Evolutionary conservation across 53 echinoderm and acorn worm genomes (phyloP).

Genomic region (Zoroaster sp.): DNA sequence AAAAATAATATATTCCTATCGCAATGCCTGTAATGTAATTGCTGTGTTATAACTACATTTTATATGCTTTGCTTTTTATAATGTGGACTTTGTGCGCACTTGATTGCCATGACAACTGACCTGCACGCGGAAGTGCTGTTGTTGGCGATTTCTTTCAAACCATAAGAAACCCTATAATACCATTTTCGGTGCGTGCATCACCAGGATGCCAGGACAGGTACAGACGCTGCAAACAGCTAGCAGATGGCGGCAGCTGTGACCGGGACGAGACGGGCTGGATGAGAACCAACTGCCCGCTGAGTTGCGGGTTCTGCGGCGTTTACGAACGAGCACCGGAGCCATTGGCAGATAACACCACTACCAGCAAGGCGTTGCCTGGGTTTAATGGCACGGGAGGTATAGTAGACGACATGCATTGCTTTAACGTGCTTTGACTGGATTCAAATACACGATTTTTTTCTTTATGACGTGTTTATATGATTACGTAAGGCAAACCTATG

Average conservation of each 20-base stretch:
- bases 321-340: background rate
- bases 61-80: too few species aligned
- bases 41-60: too few species aligned
- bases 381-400: slow-evolving; percentile 19
- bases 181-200: background rate
- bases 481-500: too few species aligned
- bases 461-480: too few species aligned
- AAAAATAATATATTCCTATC: too few species aligned
- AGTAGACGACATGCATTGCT: background rate
- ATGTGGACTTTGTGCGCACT: too few species aligned
- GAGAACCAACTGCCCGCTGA: slow-evolving; percentile 76
- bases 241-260: slow-evolving; percentile 57
- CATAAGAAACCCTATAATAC: background rate
- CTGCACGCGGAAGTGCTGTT: background rate
- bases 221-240: slow-evolving; percentile 26
- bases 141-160: background rate
- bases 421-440: too few species aligned
- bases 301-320: slow-evolving; percentile 77
- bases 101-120: background rate
- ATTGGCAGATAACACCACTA: background rate
- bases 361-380: too few species aligned
- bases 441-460: too few species aligned
- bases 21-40: too few species aligned
- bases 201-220: slow-evolving; percentile 6
- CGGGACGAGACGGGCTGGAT: slow-evolving; percentile 82